phyloP scores from a whole-genome alignment of 1,140 invertebrate genomes.

The Conus betulinus region DNA sequence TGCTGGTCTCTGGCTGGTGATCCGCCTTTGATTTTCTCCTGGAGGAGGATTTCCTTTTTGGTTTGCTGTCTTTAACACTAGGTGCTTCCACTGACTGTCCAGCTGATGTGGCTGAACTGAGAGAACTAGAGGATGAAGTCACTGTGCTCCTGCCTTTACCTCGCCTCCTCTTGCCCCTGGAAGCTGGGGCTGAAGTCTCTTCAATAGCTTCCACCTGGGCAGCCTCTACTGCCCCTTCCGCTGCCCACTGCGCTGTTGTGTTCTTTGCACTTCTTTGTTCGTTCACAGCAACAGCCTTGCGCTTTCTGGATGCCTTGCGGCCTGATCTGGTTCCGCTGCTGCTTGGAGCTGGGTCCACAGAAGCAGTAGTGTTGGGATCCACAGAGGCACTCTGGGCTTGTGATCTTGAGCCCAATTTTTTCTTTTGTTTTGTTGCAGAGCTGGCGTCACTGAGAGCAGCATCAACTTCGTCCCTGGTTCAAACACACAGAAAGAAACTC shows the following conservation, averaged over 20 bases:
- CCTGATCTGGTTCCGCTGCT: not conserved
- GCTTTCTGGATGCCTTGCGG: conserved; percentile 21
- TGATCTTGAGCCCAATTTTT: conserved; percentile 28
- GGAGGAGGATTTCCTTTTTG: not conserved
- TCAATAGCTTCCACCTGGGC: not conserved
- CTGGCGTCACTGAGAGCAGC: conserved; percentile 14
- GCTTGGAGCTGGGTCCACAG: conserved; percentile 12
- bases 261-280: not conserved
- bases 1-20: not conserved
- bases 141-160: not conserved
- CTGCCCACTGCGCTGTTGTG: not conserved
- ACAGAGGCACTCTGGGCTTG: not conserved
- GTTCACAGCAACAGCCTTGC: not conserved
- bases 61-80: not conserved
- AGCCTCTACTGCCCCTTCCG: not conserved
- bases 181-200: not conserved
- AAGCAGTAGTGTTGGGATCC: conserved; percentile 1
- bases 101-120: not conserved
- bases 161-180: not conserved
- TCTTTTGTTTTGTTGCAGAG: conserved; percentile 20
- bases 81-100: not conserved
- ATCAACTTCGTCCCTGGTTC: conserved; percentile 23
- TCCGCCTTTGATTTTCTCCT: not conserved
- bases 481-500: not conserved
- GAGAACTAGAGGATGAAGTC: not conserved